Percentiles rank a stretch among this genome's conserved stretches.
Evolutionary conservation across 2,888 invertebrate genomes (phyloP).

Genomic region (Neocrepidodera transversa): DNA sequence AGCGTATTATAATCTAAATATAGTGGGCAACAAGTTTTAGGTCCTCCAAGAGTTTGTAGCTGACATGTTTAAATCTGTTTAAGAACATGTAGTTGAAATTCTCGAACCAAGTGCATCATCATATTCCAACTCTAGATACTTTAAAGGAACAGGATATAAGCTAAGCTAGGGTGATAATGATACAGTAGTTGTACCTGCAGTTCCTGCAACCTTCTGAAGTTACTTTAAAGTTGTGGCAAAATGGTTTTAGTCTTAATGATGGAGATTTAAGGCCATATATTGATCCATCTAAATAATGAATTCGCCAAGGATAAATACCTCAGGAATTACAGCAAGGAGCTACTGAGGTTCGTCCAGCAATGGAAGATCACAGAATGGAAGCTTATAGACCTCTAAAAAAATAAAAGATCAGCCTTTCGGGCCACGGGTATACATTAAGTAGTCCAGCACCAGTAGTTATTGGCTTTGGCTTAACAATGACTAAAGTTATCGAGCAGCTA

Average conservation of each 20-base stretch:
- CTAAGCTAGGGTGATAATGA: conserved; percentile 71
- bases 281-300: conserved; percentile 84
- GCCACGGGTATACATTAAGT: conserved; percentile 85
- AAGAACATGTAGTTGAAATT: conserved; percentile 73
- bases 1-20: conserved; percentile 93
- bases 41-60: conserved; percentile 82
- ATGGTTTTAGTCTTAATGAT: conserved; percentile 94
- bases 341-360: conserved; percentile 77
- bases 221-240: conserved; percentile 86
- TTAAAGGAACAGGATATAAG: conserved; percentile 74
- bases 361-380: conserved; percentile 92
- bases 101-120: conserved; percentile 59
- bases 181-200: conserved; percentile 63
- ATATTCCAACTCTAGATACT: conserved; percentile 60
- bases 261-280: conserved; percentile 82
- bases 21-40: conserved; percentile 94
- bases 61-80: conserved; percentile 93
- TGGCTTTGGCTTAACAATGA: conserved; percentile 69
- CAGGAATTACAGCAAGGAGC: conserved; percentile 72
- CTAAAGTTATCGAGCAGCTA: conserved; percentile 71
- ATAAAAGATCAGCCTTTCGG: conserved; percentile 71
- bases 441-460: conserved; percentile 77
- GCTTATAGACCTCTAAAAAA: conserved; percentile 64
- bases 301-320: conserved; percentile 87
- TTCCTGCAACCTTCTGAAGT: conserved; percentile 64